A percentile compares a stretch with the other conserved stretches of the same genome.
phyloP scores from a whole-genome alignment of 2,888 invertebrate genomes.

The Ophioninae sp. region DNA sequence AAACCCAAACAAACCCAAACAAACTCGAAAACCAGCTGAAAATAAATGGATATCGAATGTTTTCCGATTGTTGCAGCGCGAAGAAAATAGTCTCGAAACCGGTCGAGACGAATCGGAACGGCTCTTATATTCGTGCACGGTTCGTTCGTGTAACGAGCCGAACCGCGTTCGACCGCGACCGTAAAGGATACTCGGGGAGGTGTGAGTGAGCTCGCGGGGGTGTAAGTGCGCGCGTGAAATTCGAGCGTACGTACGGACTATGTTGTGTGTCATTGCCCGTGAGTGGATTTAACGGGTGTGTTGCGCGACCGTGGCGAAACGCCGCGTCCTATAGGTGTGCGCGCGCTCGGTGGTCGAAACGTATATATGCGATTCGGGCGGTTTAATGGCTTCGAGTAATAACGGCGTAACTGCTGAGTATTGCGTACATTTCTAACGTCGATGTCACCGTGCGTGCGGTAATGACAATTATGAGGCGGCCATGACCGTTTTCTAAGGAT shows the following conservation, averaged over 20 bases:
- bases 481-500: no score
- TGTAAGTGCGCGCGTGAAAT: constrained; percentile 21
- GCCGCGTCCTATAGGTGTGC: constrained; percentile 27
- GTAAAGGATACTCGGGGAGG: constrained; percentile 9
- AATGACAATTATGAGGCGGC: no score
- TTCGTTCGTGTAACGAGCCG: constrained; percentile 62
- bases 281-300: constrained; percentile 37
- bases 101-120: not conserved
- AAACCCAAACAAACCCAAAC: no score
- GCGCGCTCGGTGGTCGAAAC: constrained; percentile 39
- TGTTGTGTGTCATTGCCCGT: constrained; percentile 37
- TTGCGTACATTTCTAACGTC: not conserved
- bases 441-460: not conserved
- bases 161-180: constrained; percentile 45
- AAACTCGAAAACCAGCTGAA: no score
- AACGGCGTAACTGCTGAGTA: not conserved
- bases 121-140: constrained; percentile 35
- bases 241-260: constrained; percentile 10
- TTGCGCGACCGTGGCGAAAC: constrained; percentile 34
- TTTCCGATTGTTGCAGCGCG: not conserved
- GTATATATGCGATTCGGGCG: not conserved
- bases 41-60: not conserved
- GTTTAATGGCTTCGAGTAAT: not conserved
- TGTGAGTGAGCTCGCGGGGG: not conserved
- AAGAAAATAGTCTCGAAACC: not conserved